These are phyloP conservation scores for Microctonus aethiopoides DNA, from an alignment of 2,888 invertebrate genomes.

Conservation along the genomic window DNA sequence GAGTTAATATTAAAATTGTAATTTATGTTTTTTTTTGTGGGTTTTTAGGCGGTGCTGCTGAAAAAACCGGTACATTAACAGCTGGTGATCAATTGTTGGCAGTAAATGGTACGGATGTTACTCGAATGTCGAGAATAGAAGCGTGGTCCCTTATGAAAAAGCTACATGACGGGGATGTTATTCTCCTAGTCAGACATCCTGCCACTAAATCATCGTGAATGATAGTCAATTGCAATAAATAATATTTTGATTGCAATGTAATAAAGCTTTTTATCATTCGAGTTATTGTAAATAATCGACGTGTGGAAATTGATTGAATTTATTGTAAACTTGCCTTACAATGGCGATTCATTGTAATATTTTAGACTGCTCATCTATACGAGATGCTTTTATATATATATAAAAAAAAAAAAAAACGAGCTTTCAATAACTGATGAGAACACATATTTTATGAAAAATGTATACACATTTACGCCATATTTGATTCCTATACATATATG, in stretches of 20 bases:
- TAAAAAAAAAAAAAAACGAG: too few species aligned
- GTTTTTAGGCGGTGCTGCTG: slow-evolving; percentile 84
- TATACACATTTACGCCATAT: slow-evolving; percentile 8
- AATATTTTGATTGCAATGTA: background rate
- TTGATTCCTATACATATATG: background rate
- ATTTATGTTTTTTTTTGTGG: background rate
- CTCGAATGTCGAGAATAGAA: slow-evolving; percentile 89
- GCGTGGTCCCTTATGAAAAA: slow-evolving; percentile 95
- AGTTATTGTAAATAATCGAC: slow-evolving; percentile 8
- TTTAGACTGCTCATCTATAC: slow-evolving; percentile 12
- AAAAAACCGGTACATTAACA: slow-evolving; percentile 84
- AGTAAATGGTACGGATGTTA: slow-evolving; percentile 84
- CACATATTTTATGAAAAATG: background rate
- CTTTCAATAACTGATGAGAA: background rate
- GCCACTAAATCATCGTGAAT: slow-evolving; percentile 65
- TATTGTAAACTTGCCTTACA: slow-evolving; percentile 7
- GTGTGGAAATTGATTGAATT: background rate
- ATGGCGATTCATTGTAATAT: slow-evolving; percentile 14
- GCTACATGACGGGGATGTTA: slow-evolving; percentile 85
- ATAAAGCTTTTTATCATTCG: background rate
- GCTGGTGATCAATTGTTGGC: slow-evolving; percentile 89
- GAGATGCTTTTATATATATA: slow-evolving; percentile 15
- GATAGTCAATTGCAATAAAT: slow-evolving; percentile 48
- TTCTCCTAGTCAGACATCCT: slow-evolving; percentile 71
- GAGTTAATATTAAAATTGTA: background rate